These are phyloP conservation scores for Mechanitis mazaeus DNA, from an alignment of 2,888 invertebrate species.

Conservation along the genomic window DNA sequence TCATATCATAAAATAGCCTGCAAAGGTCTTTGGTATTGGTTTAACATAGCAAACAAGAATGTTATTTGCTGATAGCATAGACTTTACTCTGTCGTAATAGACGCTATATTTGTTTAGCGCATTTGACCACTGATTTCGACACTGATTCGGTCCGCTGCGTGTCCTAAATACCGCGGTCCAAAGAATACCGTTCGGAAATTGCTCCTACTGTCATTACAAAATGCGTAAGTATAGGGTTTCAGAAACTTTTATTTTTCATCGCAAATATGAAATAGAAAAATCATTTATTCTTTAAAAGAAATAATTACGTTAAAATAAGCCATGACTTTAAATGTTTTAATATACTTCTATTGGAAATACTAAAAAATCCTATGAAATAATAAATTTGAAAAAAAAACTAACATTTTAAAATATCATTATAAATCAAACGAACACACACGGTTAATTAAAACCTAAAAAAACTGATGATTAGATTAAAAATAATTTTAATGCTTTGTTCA, in stretches of 20 bases:
- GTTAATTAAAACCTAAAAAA: too few relatives aligned
- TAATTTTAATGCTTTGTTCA: too few relatives aligned
- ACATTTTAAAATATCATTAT: too few relatives aligned
- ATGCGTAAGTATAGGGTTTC: constrained; percentile 18
- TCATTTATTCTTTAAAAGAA: background rate
- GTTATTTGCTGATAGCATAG: constrained; percentile 28
- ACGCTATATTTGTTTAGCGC: constrained; percentile 36
- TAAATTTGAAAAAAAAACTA: too few relatives aligned
- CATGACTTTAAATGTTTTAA: too few relatives aligned
- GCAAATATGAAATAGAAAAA: constrained; percentile 12
- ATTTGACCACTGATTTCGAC: constrained; percentile 43
- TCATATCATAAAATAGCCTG: constrained; percentile 6
- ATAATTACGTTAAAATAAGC: too few relatives aligned
- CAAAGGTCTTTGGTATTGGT: constrained; percentile 26
- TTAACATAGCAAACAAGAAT: constrained; percentile 20
- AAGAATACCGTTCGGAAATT: constrained; percentile 51
- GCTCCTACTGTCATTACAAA: constrained; percentile 35
- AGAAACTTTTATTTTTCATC: constrained; percentile 8
- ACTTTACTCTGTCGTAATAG: constrained; percentile 34
- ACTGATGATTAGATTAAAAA: too few relatives aligned
- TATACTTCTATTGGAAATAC: too few relatives aligned
- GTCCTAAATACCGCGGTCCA: constrained; percentile 57
- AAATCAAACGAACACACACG: too few relatives aligned
- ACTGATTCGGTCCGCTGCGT: constrained; percentile 48
- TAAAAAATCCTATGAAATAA: background rate